A percentile compares a stretch with the other conserved stretches of the same genome.
Evolutionary conservation across 2,888 invertebrate species (phyloP).

Genomic region (Drosophila monieri): DNA sequence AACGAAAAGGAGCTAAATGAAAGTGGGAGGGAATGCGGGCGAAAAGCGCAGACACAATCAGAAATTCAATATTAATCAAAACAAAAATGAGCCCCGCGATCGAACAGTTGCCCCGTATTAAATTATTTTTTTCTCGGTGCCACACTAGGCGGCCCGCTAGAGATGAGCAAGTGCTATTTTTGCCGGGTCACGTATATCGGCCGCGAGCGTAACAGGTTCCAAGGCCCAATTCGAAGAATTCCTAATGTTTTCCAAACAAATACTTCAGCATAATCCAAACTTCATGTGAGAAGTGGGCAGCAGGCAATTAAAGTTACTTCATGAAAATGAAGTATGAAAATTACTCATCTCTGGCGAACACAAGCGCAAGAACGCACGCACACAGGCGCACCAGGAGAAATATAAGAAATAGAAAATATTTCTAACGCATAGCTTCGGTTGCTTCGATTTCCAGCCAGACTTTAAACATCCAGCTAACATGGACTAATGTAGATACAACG

Average conservation of each 20-base stretch:
- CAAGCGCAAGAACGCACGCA: conserved; percentile 48
- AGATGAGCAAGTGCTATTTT: conserved; percentile 26
- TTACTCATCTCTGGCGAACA: conserved; percentile 45
- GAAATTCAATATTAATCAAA: conserved; percentile 11
- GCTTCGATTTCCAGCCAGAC: not conserved
- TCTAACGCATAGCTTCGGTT: conserved; percentile 19
- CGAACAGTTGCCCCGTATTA: conserved; percentile 4
- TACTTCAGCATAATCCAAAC: not conserved
- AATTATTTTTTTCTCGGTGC: conserved; percentile 16
- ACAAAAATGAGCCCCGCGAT: conserved; percentile 18
- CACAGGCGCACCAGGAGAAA: conserved; percentile 44
- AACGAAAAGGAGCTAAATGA: conserved; percentile 29
- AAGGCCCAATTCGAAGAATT: conserved; percentile 11
- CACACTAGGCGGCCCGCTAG: conserved; percentile 26
- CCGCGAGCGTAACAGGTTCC: conserved; percentile 43
- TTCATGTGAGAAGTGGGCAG: not conserved
- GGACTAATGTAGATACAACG: conserved; percentile 43
- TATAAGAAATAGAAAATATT: conserved; percentile 39
- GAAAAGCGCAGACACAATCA: conserved; percentile 1
- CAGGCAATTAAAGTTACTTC: conserved; percentile 1
- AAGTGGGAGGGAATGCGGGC: conserved; percentile 39
- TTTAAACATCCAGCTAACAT: conserved; percentile 49
- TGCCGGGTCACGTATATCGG: conserved; percentile 34
- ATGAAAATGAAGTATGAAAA: no score
- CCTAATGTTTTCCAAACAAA: conserved; percentile 1